Conservation (phyloP, 2,888 invertebrate species). For the Pristionchus maxplancki region DNA sequence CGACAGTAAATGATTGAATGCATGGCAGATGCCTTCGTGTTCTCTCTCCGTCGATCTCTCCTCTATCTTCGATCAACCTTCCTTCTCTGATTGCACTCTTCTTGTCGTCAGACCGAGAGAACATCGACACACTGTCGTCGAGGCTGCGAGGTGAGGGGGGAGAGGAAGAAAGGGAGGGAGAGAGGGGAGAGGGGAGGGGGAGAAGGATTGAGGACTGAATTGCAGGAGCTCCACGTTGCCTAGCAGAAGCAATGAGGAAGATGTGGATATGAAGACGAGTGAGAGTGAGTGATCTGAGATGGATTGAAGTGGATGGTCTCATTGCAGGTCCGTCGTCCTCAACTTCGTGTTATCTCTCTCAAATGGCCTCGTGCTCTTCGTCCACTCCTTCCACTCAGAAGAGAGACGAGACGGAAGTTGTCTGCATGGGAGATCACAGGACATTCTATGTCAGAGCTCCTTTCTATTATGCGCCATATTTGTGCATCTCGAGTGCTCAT, state of each 20-base stretch:
- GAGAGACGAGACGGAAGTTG: neutral
- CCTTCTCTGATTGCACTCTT: constrained; percentile 97
- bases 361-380: constrained; percentile 10
- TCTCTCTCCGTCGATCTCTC: constrained; percentile 91
- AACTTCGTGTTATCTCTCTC: constrained; percentile 26
- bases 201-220: neutral
- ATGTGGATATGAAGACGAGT: constrained; percentile 8
- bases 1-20: neutral
- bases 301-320: no score
- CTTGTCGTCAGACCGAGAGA: constrained; percentile 79
- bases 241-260: neutral
- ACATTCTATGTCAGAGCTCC: constrained; percentile 4
- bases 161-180: no score
- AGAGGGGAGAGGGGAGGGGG: neutral
- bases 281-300: constrained; percentile 21
- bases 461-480: no score
- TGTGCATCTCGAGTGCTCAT: no score
- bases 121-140: neutral
- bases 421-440: constrained; percentile 19
- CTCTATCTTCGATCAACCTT: constrained; percentile 94
- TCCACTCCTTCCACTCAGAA: neutral
- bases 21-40: constrained; percentile 89
- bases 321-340: constrained; percentile 28
- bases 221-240: neutral
- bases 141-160: neutral